These are phyloP conservation scores for Oasisia sp. DNA, from an alignment of 2,888 invertebrate species.

Conservation along the genomic window DNA sequence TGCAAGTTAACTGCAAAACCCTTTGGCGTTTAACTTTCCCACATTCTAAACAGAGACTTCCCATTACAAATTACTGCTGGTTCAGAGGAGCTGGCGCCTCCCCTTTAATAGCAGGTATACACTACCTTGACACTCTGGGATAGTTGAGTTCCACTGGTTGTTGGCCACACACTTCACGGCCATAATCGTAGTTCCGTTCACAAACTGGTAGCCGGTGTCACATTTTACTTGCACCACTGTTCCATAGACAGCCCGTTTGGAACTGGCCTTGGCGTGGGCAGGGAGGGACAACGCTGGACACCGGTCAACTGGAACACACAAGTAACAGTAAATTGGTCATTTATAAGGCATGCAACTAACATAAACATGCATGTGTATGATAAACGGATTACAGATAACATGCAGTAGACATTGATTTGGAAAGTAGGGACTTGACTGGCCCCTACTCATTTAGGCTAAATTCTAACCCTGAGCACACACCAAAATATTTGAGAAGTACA, in stretches of 20 bases:
- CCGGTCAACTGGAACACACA: background rate
- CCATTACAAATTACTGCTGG: too few relatives aligned
- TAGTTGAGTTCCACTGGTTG: background rate
- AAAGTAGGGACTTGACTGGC: too few relatives aligned
- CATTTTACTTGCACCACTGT: constrained; percentile 1
- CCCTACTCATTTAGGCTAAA: too few relatives aligned
- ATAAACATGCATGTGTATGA: background rate
- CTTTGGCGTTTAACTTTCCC: too few relatives aligned
- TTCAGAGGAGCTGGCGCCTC: too few relatives aligned
- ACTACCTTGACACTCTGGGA: background rate
- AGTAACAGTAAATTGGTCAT: background rate
- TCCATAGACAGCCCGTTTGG: background rate
- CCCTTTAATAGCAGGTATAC: background rate
- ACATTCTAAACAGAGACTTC: too few relatives aligned
- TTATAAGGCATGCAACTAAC: background rate
- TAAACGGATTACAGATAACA: too few relatives aligned
- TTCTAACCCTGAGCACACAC: too few relatives aligned
- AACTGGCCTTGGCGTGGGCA: background rate
- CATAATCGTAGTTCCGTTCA: background rate
- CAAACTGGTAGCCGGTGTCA: constrained; percentile 4
- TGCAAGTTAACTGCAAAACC: too few relatives aligned
- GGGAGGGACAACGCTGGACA: background rate
- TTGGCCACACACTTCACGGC: background rate
- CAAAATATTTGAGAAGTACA: too few relatives aligned
- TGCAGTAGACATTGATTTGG: too few relatives aligned